These are phyloP conservation scores for Tenthredo mesomela DNA, from an alignment of 2,888 invertebrate genomes.

Conservation along the genomic window DNA sequence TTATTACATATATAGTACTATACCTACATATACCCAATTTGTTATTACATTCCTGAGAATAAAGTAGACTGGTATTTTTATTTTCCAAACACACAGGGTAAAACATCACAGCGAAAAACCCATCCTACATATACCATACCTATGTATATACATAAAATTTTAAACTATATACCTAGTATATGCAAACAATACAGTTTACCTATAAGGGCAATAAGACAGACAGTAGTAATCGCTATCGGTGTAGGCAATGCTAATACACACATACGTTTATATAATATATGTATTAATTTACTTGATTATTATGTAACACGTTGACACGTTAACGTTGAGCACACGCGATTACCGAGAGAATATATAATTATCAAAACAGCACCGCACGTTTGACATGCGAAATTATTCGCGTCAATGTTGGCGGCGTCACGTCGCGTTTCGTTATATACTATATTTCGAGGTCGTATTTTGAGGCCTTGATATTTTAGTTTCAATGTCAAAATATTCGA, in stretches of 20 bases:
- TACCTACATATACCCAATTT: not conserved
- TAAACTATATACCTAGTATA: not conserved
- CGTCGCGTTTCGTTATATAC: not conserved
- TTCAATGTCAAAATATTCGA: not conserved
- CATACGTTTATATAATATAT: no score
- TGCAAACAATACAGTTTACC: not conserved
- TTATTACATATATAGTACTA: not conserved
- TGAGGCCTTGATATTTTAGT: not conserved
- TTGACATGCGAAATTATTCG: not conserved
- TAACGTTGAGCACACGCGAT: not conserved
- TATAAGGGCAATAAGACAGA: not conserved
- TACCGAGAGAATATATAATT: not conserved
- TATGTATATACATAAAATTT: not conserved
- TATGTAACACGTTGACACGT: not conserved
- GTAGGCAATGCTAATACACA: not conserved
- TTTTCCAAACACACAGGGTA: not conserved
- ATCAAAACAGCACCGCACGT: constrained; percentile 3
- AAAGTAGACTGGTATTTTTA: not conserved
- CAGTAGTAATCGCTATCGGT: not conserved
- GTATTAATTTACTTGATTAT: not conserved
- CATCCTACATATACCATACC: no score
- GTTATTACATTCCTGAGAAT: not conserved
- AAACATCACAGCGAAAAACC: not conserved
- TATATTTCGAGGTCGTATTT: constrained; percentile 14
- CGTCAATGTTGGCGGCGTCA: constrained; percentile 7